A percentile compares a stretch with the other conserved stretches of the same genome.
phyloP scores from a whole-genome alignment of 2,888 invertebrate species.

The Pollenia amentaria region DNA sequence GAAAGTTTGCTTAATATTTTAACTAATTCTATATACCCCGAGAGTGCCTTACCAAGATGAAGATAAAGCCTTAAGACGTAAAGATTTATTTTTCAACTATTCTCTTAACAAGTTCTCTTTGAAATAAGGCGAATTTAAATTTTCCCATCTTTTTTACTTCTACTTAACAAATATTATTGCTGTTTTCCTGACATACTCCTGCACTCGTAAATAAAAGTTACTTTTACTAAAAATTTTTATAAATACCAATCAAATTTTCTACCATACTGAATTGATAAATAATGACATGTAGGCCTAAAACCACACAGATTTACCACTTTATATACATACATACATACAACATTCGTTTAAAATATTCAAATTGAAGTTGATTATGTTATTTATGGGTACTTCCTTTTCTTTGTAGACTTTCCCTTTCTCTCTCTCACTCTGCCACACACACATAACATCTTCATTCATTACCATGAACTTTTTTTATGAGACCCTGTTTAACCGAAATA shows the following conservation, averaged over 20 bases:
- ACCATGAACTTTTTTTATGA: conserved; percentile 14
- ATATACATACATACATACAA: neutral
- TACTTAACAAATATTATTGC: too few relatives aligned
- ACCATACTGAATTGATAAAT: conserved; percentile 1
- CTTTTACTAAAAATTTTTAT: neutral
- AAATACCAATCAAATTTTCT: conserved; percentile 25
- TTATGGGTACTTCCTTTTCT: neutral
- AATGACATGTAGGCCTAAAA: conserved; percentile 3
- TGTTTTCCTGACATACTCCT: too few relatives aligned
- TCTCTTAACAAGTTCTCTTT: too few relatives aligned
- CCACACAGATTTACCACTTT: neutral
- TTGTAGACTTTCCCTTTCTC: neutral
- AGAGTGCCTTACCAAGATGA: too few relatives aligned
- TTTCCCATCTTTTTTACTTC: too few relatives aligned
- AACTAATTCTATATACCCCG: too few relatives aligned
- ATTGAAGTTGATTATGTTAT: conserved; percentile 13
- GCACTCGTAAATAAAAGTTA: too few relatives aligned
- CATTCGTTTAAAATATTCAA: conserved; percentile 15
- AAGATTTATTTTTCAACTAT: too few relatives aligned
- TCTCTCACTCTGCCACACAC: neutral
- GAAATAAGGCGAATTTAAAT: too few relatives aligned
- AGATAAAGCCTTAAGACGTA: too few relatives aligned
- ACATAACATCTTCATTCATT: conserved; percentile 26
- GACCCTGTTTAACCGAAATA: neutral
- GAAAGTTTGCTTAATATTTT: too few relatives aligned